These are phyloP conservation scores for Hepsetus odoe DNA, from an alignment of 2,113 vertebrate genomes.

Conservation along the genomic window DNA sequence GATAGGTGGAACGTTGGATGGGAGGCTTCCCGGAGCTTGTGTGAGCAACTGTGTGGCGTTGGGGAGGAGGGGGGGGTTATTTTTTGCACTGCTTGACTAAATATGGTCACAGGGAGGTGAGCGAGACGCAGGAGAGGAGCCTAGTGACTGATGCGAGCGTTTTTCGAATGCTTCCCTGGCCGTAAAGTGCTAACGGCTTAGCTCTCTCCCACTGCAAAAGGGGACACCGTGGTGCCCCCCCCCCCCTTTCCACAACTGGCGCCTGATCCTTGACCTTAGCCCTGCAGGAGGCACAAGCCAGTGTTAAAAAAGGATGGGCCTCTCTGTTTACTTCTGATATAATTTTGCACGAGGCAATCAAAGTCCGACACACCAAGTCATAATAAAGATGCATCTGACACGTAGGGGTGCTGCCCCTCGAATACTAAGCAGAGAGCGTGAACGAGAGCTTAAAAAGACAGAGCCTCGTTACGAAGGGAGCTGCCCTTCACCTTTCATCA, in stretches of 20 bases:
- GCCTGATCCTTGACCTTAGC: constrained; percentile 69
- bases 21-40: constrained; percentile 82
- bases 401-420: constrained; percentile 44
- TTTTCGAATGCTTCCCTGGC: constrained; percentile 91
- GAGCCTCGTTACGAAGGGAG: neutral
- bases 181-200: constrained; percentile 87
- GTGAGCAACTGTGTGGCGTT: constrained; percentile 38
- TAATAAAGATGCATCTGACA: constrained; percentile 27
- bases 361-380: constrained; percentile 2
- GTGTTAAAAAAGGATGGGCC: constrained; percentile 44
- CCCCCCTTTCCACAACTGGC: constrained; percentile 59
- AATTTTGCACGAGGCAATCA: neutral
- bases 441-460: neutral
- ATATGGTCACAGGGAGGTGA: constrained; percentile 98
- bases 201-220: constrained; percentile 73
- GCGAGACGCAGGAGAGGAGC: constrained; percentile 87
- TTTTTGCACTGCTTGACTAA: constrained; percentile 99
- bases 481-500: neutral
- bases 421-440: neutral
- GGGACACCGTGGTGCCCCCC: constrained; percentile 68
- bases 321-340: neutral
- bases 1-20: constrained; percentile 86
- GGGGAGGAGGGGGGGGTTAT: constrained; percentile 72
- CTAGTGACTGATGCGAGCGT: constrained; percentile 85
- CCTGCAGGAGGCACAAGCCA: constrained; percentile 68